Conservation (phyloP, 2,797 vertebrate genomes). For the Rhinatrema bivittatum region DNA sequence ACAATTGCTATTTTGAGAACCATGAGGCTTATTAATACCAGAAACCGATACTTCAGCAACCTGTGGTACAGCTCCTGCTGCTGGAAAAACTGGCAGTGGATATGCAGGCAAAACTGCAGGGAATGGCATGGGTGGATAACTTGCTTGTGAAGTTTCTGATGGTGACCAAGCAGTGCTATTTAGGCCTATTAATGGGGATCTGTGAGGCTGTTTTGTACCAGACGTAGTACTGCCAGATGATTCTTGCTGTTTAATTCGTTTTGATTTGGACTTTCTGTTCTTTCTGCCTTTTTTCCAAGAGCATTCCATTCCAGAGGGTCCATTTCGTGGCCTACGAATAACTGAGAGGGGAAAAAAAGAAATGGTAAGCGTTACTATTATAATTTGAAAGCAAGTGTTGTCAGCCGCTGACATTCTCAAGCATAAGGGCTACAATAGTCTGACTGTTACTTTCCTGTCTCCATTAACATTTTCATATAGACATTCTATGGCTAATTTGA, state of each 20-base stretch:
- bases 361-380: background rate
- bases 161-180: slow-evolving; percentile 84
- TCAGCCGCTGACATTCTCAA: no score
- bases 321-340: slow-evolving; percentile 48
- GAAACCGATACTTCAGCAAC: slow-evolving; percentile 46
- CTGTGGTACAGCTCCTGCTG: slow-evolving; percentile 42
- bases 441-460: no score
- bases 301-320: slow-evolving; percentile 46
- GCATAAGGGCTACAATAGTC: no score
- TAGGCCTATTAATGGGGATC: slow-evolving; percentile 69
- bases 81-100: slow-evolving; percentile 70
- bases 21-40: slow-evolving; percentile 52
- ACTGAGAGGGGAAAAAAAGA: slow-evolving; percentile 15
- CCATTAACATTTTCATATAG: no score
- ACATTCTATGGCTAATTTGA: no score
- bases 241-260: slow-evolving; percentile 70
- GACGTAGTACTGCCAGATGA: slow-evolving; percentile 78
- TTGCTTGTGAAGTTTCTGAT: slow-evolving; percentile 74
- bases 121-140: slow-evolving; percentile 67
- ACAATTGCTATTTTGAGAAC: slow-evolving; percentile 37
- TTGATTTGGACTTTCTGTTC: slow-evolving; percentile 77
- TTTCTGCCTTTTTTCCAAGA: slow-evolving; percentile 67
- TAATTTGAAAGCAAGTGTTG: fast-evolving
- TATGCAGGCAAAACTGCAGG: slow-evolving; percentile 70
- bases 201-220: slow-evolving; percentile 58